Base-by-base conservation (phyloP, 1,140 invertebrate species). In the Micrasema longulum region DNA sequence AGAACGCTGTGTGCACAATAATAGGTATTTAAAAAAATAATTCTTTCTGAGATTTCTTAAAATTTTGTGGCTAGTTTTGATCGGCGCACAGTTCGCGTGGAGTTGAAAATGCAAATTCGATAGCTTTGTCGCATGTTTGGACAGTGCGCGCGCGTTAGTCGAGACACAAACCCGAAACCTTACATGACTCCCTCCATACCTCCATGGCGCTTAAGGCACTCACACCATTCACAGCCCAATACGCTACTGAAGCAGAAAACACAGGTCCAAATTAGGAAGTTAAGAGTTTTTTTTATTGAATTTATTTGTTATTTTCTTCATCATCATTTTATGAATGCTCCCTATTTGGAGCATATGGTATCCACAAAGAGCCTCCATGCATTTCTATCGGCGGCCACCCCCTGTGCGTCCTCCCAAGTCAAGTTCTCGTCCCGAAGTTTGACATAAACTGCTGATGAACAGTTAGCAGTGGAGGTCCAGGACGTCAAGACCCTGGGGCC, bases 111-210 rank as follows among this genome's bases (percentile, higher is more conserved):
- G 73, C 73, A 74, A 74, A 74, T 74, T 74, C 62, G 60, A 74
- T 74, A 74, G 73, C 69, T 74, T 74, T 74, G 73, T 74, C 73
- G 73, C 73, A 74, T 74, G 73, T 69, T 47, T 67, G 72, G 68
- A 69, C 68, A 55, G 45, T 22, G 69, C 35, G 69, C 41, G 55
- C 47, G 48, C 69, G 16, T 64, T 65, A 65, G 63, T 35, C 16
- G 63, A 65, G 63, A 65, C 63, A 50, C 63, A n/a, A 48, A 65
- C 63, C 63, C 63, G 63, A 65, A 65, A 45, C 63, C 55, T 60
- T 18, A 14, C 55, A 1, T 18, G 26, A 35, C 53, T 18, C 14
- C 57, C 26, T 4, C 18, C 41, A 43, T 36, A 9, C 57, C 41
- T n/a, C n/a, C n/a, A n/a, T n/a, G n/a, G n/a, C n/a, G n/a, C n/a